Conservation (phyloP, 2,113 vertebrate species). For the Atlantisia rogersi region DNA sequence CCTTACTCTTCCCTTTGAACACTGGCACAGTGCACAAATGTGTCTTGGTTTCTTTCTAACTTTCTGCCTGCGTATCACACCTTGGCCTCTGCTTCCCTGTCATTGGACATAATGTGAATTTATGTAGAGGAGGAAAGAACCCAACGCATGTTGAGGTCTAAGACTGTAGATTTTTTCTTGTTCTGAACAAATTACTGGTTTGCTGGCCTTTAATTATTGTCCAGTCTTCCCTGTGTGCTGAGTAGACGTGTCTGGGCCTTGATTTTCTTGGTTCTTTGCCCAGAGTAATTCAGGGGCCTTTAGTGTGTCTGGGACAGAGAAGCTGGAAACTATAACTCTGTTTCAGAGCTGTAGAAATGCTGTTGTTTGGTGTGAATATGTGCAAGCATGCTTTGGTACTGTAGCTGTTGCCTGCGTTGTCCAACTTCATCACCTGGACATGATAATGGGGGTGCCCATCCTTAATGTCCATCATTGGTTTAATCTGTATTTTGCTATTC, state of each 20-base stretch:
- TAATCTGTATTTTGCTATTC: background rate
- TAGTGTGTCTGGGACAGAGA: background rate
- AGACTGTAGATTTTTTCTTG: background rate
- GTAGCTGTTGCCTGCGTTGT: background rate
- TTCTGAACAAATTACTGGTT: background rate
- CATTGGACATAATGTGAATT: background rate
- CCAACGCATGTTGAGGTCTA: background rate
- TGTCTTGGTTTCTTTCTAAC: background rate
- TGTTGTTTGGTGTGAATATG: background rate
- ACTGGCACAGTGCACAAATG: background rate
- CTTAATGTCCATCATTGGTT: background rate
- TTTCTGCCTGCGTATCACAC: background rate
- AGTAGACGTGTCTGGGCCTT: background rate
- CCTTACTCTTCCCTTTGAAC: background rate
- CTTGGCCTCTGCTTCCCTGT: background rate
- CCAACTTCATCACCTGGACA: accelerated
- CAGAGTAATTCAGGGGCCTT: background rate
- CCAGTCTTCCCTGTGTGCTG: background rate
- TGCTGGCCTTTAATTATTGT: background rate
- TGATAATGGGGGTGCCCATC: background rate
- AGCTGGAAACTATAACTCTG: background rate
- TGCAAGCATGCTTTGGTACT: background rate
- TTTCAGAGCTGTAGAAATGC: background rate
- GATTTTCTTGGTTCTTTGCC: constrained; percentile 1
- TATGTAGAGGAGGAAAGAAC: background rate